Evolutionary conservation across 2,888 invertebrate species (phyloP), one percentile per base, ranked within the genome.

Genomic region (Drosophila aldrichi): DNA sequence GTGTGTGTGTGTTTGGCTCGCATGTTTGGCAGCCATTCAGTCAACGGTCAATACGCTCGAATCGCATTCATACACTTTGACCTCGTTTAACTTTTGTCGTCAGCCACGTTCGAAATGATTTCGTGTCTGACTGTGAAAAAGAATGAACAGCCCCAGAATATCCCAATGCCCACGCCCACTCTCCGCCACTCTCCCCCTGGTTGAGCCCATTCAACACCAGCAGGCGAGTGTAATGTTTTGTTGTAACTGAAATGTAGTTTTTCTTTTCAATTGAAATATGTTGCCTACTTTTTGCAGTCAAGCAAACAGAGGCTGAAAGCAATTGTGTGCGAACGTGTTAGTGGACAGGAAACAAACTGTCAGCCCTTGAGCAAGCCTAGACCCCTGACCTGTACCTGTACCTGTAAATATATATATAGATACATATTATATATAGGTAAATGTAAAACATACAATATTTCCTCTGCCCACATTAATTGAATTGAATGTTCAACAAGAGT

Each of bases 71-170:
- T 77, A 76, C 83, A 74, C 81, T 81, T 80, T 88, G 87, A 87
- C 89, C 84, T 84, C 86, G 75, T 84, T 90, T 82, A 84, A 81
- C 81, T 75, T 71, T 79, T 73, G 86, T 77, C 73, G 77, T 69
- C 73, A 70, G 65, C 74, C 75, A 77, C 73, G 77, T 81, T 81
- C 77, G 57, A 81, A 81, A 83, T 83, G 69, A 77, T 81, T 83
- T 81, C 84, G 74, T 79, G 74, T 83, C 64, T 69, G 66, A 41
- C 43, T 43, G 22, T 25, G 25, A 18, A 40, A 40, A 43, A 54
- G 34, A 49, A 32, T 20, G 49, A 49, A 14, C 43, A 20, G 34
- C n/a, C 38, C 29, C 32, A 48, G n/a, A n/a, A 25, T 25, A 7
- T 4, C 41, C 20, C 12, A 10, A 16, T n/a, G 16, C 36, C 9